Evolutionary conservation across 2,797 vertebrate species (phyloP).

Genomic region (Varecia variegata): DNA sequence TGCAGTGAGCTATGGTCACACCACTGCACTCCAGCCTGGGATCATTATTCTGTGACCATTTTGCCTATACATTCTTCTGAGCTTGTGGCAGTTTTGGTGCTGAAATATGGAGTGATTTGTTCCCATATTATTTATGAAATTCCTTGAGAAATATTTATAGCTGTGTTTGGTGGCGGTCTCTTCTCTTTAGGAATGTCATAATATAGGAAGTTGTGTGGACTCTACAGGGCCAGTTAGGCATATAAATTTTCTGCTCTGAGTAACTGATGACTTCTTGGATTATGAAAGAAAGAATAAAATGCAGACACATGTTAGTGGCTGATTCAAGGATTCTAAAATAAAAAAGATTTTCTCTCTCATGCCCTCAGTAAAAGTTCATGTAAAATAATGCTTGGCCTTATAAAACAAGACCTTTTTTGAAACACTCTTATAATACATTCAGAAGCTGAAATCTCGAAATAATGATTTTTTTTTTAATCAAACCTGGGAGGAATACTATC

Average conservation of each 20-base stretch:
- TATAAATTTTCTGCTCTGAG: background rate
- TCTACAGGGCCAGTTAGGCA: background rate
- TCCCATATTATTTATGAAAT: background rate
- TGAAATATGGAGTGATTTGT: background rate
- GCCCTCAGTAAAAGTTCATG: background rate
- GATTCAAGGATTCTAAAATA: background rate
- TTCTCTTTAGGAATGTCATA: background rate
- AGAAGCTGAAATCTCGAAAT: background rate
- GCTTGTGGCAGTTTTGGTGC: background rate
- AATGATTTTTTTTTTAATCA: background rate
- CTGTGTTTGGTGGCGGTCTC: background rate
- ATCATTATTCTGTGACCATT: background rate
- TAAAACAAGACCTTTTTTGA: conserved; percentile 25
- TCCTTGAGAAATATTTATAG: conserved; percentile 12
- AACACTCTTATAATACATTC: conserved; percentile 3
- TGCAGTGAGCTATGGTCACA: background rate
- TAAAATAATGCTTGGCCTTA: conserved; percentile 26
- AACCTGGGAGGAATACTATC: background rate
- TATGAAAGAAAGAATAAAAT: conserved; percentile 31
- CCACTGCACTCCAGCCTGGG: background rate
- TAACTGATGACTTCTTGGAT: background rate
- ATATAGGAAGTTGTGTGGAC: background rate
- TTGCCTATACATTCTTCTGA: background rate
- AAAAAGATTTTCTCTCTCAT: background rate
- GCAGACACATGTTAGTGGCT: background rate